These are phyloP conservation scores for Notospermus geniculatus DNA, from an alignment of 1,140 invertebrate genomes.

Conservation along the genomic window DNA sequence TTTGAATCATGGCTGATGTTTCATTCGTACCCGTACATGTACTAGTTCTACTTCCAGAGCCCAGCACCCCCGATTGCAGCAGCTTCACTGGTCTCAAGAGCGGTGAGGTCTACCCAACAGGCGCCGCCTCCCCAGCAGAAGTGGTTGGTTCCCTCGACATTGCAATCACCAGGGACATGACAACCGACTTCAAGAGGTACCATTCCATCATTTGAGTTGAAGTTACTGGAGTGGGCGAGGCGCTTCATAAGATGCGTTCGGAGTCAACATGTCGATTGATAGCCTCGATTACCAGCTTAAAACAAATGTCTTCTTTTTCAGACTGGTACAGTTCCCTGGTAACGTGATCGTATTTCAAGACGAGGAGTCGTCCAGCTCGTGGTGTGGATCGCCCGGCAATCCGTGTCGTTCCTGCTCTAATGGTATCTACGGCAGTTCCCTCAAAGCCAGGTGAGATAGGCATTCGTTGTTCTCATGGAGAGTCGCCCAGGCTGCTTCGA, in stretches of 20 bases:
- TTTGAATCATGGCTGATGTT: too few species aligned
- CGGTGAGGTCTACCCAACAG: slow-evolving; percentile 18
- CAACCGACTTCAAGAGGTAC: slow-evolving; percentile 27
- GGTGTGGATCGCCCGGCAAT: slow-evolving; percentile 17
- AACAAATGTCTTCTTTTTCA: slow-evolving; percentile 12
- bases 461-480: too few species aligned
- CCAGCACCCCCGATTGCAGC: slow-evolving; percentile 20
- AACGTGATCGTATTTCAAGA: slow-evolving; percentile 22
- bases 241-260: too few species aligned
- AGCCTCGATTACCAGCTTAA: too few species aligned
- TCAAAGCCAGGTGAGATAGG: slow-evolving; percentile 16
- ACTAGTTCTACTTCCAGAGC: slow-evolving; percentile 16
- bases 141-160: slow-evolving; percentile 23
- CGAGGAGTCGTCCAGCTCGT: slow-evolving; percentile 12
- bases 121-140: slow-evolving; percentile 10
- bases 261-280: too few species aligned
- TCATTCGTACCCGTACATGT: too few species aligned
- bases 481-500: too few species aligned
- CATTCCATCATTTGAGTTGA: too few species aligned
- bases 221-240: too few species aligned
- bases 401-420: slow-evolving; percentile 16
- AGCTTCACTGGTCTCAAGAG: slow-evolving; percentile 11
- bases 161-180: slow-evolving; percentile 18
- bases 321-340: slow-evolving; percentile 29
- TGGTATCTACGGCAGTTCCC: slow-evolving; percentile 10